phyloP scores from a whole-genome alignment of 1,140 invertebrate species.

The Proales similis region DNA sequence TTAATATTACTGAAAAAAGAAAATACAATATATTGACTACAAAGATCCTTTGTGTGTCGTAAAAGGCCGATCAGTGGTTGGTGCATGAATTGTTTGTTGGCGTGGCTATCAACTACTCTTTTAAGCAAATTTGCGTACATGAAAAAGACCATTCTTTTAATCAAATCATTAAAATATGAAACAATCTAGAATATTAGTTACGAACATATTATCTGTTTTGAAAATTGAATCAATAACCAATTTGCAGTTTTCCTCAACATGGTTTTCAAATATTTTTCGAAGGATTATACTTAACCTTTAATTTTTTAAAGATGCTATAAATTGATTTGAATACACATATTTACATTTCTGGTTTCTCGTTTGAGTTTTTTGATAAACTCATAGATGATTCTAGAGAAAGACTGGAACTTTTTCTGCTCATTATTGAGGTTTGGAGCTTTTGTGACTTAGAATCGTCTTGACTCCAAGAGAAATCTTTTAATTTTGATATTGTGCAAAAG shows the following conservation, averaged over 20 bases:
- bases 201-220: constrained; percentile 26
- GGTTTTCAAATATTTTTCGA: constrained; percentile 2
- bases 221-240: constrained; percentile 20
- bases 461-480: constrained; percentile 38
- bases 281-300: not conserved
- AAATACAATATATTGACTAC: constrained; percentile 27
- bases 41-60: constrained; percentile 29
- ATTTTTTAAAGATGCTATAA: not conserved
- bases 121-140: constrained; percentile 9
- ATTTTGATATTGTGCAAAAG: constrained; percentile 63
- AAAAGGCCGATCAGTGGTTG: constrained; percentile 31
- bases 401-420: constrained; percentile 11
- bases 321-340: not conserved
- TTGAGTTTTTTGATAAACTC: not conserved
- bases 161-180: constrained; percentile 10
- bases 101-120: constrained; percentile 2
- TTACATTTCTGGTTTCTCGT: not conserved
- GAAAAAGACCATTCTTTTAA: constrained; percentile 31
- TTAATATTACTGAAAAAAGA: constrained; percentile 5
- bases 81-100: constrained; percentile 22
- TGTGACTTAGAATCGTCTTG: not conserved
- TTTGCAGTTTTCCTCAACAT: constrained; percentile 18
- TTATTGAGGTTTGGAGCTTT: constrained; percentile 77
- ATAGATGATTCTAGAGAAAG: constrained; percentile 5
- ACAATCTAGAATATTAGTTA: not conserved